Evolutionary conservation across 2,888 invertebrate species (phyloP).

Genomic region (Stenolophus ochropezus): DNA sequence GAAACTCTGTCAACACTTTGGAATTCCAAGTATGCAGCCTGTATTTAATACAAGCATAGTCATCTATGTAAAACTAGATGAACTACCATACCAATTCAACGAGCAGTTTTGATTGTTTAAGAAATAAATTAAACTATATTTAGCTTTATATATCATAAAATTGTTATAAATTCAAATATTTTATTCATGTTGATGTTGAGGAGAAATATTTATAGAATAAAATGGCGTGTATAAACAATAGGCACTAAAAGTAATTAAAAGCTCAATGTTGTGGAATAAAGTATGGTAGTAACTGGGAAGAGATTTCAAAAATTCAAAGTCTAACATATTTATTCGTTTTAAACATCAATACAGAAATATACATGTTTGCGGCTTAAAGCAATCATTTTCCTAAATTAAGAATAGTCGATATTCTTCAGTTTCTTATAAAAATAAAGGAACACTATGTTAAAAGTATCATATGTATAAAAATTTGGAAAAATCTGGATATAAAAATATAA

Average conservation of each 20-base stretch:
- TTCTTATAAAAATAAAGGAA: slow-evolving; percentile 41
- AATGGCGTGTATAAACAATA: slow-evolving; percentile 19
- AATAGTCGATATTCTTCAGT: slow-evolving; percentile 19
- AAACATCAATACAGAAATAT: slow-evolving; percentile 42
- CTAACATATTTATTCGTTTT: slow-evolving; percentile 41
- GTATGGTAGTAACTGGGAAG: not conserved
- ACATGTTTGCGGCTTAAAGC: slow-evolving; percentile 35
- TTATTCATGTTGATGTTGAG: not conserved
- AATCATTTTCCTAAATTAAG: slow-evolving; percentile 21
- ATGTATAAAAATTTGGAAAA: slow-evolving; percentile 12
- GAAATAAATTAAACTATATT: too few relatives aligned
- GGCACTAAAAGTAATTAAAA: not conserved
- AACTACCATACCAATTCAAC: too few relatives aligned
- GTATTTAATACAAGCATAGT: too few relatives aligned
- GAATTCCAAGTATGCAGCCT: too few relatives aligned
- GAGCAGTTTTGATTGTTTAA: too few relatives aligned
- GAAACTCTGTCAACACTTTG: too few relatives aligned
- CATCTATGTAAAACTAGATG: too few relatives aligned
- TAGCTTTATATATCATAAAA: not conserved
- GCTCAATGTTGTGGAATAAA: not conserved
- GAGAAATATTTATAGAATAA: not conserved
- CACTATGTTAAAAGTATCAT: slow-evolving; percentile 36
- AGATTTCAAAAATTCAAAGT: slow-evolving; percentile 5
- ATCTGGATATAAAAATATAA: slow-evolving; percentile 39
- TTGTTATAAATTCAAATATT: not conserved